Evolutionary conservation across 2,113 vertebrate species (phyloP).

Genomic region (Ardeotis arabs): DNA sequence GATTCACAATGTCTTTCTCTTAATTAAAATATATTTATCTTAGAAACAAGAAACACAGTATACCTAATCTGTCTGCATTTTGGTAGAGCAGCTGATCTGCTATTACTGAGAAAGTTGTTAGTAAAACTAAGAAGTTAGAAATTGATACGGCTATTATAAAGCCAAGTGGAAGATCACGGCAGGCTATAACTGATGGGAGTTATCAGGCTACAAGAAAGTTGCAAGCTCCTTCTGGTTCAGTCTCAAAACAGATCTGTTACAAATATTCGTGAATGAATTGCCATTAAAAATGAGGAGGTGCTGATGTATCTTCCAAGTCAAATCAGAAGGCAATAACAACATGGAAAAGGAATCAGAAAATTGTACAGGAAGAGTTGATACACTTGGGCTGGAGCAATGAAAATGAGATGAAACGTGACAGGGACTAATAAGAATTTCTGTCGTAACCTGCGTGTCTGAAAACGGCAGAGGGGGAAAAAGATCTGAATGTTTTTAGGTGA

Average conservation of each 20-base stretch:
- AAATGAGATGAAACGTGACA: rapidly evolving
- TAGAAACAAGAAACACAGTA: neutral
- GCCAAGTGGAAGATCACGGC: neutral
- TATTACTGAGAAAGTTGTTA: neutral
- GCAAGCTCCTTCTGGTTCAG: neutral
- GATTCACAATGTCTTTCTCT: neutral
- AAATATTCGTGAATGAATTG: neutral
- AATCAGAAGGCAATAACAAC: neutral
- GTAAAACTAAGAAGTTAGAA: neutral
- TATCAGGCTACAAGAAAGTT: neutral
- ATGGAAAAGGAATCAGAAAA: neutral
- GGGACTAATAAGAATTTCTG: neutral
- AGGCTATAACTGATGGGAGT: neutral
- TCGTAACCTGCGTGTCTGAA: neutral
- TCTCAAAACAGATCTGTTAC: neutral
- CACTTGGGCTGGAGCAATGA: neutral
- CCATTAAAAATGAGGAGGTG: neutral
- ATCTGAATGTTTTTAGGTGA: neutral
- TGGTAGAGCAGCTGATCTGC: neutral
- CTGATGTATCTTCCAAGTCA: neutral
- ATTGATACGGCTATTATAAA: neutral
- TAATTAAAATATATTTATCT: neutral
- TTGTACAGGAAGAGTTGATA: neutral
- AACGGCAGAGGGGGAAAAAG: neutral
- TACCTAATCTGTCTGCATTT: neutral